Evolutionary conservation across 2,888 invertebrate species (phyloP).

Genomic region (Ferdinandea cuprea): DNA sequence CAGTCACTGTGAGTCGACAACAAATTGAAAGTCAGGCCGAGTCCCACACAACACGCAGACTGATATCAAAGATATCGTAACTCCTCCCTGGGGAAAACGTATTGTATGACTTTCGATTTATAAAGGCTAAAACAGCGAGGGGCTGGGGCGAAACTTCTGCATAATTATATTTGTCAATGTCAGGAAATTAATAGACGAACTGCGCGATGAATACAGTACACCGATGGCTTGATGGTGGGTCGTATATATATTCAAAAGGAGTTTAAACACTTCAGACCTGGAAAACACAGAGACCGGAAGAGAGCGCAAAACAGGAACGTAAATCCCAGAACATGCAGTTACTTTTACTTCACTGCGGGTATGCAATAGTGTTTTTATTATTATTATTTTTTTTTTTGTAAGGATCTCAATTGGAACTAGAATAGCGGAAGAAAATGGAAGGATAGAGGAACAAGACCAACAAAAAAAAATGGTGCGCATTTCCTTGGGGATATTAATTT

Average conservation of each 20-base stretch:
- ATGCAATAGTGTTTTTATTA: conserved; percentile 2
- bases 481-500: conserved; percentile 74
- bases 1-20: conserved; percentile 48
- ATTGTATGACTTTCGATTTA: conserved; percentile 54
- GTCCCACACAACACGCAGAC: neutral
- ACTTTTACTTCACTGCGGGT: conserved; percentile 37
- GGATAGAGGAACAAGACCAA: neutral
- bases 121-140: conserved; percentile 23
- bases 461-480: conserved; percentile 54
- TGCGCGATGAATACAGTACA: conserved; percentile 39
- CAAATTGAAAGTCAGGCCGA: conserved; percentile 26
- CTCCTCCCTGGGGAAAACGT: neutral
- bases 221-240: neutral
- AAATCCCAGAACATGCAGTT: conserved; percentile 44
- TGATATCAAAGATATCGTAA: neutral
- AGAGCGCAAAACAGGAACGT: conserved; percentile 41
- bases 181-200: conserved; percentile 62
- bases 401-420: conserved; percentile 35
- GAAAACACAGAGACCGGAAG: conserved; percentile 35
- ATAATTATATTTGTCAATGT: conserved; percentile 66
- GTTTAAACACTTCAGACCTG: conserved; percentile 24
- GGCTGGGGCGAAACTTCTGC: conserved; percentile 28
- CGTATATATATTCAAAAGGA: neutral
- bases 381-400: conserved; percentile 9
- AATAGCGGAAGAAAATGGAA: conserved; percentile 18